These are phyloP conservation scores for Euglossa dilemma DNA, from an alignment of 1,140 invertebrate genomes.

Conservation along the genomic window DNA sequence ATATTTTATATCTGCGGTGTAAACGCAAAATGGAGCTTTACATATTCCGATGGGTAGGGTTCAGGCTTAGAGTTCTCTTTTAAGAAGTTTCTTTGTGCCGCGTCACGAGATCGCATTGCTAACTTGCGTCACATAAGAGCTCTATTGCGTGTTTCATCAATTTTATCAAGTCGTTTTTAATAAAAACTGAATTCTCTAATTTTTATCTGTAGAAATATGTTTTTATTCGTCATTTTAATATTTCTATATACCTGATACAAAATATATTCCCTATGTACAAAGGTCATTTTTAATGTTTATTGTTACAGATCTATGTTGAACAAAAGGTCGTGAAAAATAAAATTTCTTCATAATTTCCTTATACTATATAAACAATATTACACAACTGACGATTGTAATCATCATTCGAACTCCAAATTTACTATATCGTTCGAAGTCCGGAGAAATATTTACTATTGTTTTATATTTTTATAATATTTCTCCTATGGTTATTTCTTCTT, in stretches of 20 bases:
- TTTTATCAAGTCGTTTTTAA: background rate
- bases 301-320: background rate
- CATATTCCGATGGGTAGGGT: slow-evolving; percentile 70
- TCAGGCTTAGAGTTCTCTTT: slow-evolving; percentile 40
- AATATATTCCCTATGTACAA: slow-evolving; percentile 1
- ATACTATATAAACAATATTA: slow-evolving; percentile 54
- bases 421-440: background rate
- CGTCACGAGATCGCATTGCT: background rate
- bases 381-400: slow-evolving; percentile 16
- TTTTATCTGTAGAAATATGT: slow-evolving; percentile 5
- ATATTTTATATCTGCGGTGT: slow-evolving; percentile 76
- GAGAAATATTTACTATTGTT: background rate
- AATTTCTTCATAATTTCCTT: slow-evolving; percentile 46
- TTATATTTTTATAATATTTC: slow-evolving; percentile 11
- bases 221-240: slow-evolving; percentile 10
- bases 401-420: background rate
- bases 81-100: slow-evolving; percentile 52
- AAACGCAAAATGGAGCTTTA: slow-evolving; percentile 75
- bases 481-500: background rate
- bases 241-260: slow-evolving; percentile 20
- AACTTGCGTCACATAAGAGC: background rate
- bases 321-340: background rate
- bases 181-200: too few relatives aligned
- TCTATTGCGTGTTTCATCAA: background rate
- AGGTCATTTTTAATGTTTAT: slow-evolving; percentile 14